Percentiles rank a stretch among this genome's conserved stretches.
These are phyloP conservation scores for Drosophila subobscura DNA, from an alignment of 1,140 invertebrate species.

Conservation along the genomic window DNA sequence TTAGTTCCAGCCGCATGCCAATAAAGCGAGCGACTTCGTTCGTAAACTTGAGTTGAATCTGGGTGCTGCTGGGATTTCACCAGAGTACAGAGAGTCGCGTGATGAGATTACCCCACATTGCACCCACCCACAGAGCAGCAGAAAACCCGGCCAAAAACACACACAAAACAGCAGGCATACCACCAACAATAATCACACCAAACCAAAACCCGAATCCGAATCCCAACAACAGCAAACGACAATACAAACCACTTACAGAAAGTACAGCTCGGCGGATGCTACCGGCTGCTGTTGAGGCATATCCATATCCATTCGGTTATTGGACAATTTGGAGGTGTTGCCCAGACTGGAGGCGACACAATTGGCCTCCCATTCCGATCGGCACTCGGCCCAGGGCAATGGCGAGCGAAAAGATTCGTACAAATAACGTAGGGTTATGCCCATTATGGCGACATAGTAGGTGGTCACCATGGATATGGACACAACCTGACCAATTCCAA, in stretches of 20 bases:
- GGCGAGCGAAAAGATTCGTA: slow-evolving; percentile 86
- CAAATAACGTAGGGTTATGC: slow-evolving; percentile 88
- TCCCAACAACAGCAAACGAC: slow-evolving; percentile 10
- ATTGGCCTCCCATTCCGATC: slow-evolving; percentile 85
- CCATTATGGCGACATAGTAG: slow-evolving; percentile 90
- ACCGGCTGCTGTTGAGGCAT: slow-evolving; percentile 41
- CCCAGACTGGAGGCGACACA: slow-evolving; percentile 82
- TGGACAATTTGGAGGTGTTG: slow-evolving; percentile 41
- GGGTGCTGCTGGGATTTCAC: slow-evolving; percentile 30
- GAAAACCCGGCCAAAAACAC: slow-evolving; percentile 26
- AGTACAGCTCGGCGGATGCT: slow-evolving; percentile 82
- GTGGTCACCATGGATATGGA: slow-evolving; percentile 89
- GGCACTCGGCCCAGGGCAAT: slow-evolving; percentile 89
- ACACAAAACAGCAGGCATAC: slow-evolving; percentile 19
- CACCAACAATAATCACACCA: slow-evolving; percentile 30
- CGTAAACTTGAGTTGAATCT: slow-evolving; percentile 63
- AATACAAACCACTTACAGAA: slow-evolving; percentile 76
- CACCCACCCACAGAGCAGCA: slow-evolving; percentile 30
- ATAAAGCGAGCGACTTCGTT: slow-evolving; percentile 61
- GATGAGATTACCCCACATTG: slow-evolving; percentile 63
- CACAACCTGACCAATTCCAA: slow-evolving; percentile 90
- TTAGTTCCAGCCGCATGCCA: slow-evolving; percentile 50
- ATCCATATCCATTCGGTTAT: slow-evolving; percentile 22
- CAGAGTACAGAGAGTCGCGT: slow-evolving; percentile 7
- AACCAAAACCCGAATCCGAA: not conserved